A percentile compares a stretch with the other conserved stretches of the same genome.
These are phyloP conservation scores for Gallinago undulata DNA, from an alignment of 2,113 vertebrate species.

Conservation along the genomic window DNA sequence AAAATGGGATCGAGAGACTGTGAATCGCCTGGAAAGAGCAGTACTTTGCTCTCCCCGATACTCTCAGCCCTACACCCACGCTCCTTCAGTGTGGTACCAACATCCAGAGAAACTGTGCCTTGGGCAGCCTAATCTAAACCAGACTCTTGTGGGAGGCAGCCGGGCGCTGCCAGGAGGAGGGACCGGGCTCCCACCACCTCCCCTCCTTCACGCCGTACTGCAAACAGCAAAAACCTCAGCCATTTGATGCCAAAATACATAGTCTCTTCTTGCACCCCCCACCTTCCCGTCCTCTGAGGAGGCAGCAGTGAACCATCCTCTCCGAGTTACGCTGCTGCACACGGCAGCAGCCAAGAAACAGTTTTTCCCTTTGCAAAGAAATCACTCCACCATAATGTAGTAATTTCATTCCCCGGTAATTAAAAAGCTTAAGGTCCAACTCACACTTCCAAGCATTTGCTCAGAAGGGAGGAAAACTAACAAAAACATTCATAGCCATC, in stretches of 20 bases:
- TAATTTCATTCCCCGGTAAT: not conserved
- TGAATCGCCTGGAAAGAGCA: not conserved
- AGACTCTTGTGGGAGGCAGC: not conserved
- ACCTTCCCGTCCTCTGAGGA: not conserved
- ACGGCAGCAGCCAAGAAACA: not conserved
- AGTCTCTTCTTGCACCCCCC: not conserved
- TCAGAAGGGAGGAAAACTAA: slow-evolving; percentile 26
- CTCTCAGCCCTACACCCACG: not conserved
- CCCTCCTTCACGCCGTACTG: not conserved
- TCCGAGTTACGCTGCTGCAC: not conserved
- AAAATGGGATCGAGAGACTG: not conserved
- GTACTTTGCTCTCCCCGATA: not conserved
- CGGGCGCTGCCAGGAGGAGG: not conserved
- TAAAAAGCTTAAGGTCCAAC: not conserved
- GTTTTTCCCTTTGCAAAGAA: not conserved
- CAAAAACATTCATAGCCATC: slow-evolving; percentile 5
- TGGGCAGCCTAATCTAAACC: not conserved
- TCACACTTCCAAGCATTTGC: slow-evolving; percentile 10
- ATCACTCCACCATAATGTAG: not conserved
- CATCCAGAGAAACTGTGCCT: not conserved
- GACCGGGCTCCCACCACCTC: not conserved
- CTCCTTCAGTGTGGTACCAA: not conserved
- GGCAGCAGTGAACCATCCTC: not conserved
- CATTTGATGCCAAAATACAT: not conserved
- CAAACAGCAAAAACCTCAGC: not conserved